A percentile compares a stretch with the other conserved stretches of the same genome.
Evolutionary conservation across 2,113 vertebrate species (phyloP).

Genomic region (Proterorhinus semilunaris): DNA sequence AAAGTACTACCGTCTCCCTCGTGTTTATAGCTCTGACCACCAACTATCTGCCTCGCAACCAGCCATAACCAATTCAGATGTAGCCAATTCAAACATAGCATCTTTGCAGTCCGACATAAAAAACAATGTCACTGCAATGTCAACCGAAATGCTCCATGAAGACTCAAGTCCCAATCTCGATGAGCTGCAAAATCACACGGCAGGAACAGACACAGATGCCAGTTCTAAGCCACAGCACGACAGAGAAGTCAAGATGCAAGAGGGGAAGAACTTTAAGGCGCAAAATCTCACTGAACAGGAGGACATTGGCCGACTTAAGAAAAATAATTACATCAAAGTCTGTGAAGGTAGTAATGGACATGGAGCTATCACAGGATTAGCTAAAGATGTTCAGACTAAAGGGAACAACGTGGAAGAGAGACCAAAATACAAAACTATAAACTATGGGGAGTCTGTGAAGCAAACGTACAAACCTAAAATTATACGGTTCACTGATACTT

Average conservation of each 20-base stretch:
- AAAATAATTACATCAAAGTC: neutral
- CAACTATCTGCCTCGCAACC: slow-evolving; percentile 7
- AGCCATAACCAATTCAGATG: neutral
- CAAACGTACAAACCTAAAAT: slow-evolving; percentile 79
- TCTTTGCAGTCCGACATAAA: neutral
- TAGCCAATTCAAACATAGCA: neutral
- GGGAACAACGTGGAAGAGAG: neutral
- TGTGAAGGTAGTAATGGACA: slow-evolving; percentile 11
- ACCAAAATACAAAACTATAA: slow-evolving; percentile 86
- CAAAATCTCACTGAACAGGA: slow-evolving; percentile 6
- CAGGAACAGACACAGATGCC: neutral
- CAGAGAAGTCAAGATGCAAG: neutral
- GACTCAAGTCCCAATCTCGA: neutral
- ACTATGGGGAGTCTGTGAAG: slow-evolving; percentile 80
- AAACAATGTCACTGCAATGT: neutral
- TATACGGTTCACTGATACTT: slow-evolving; percentile 82
- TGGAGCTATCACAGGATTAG: neutral
- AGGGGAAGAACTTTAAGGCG: neutral
- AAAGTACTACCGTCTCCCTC: slow-evolving; percentile 46
- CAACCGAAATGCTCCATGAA: slow-evolving; percentile 2
- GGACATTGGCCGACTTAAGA: neutral
- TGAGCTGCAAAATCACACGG: neutral
- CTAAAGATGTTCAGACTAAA: slow-evolving; percentile 18
- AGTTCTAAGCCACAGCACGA: slow-evolving; percentile 7
- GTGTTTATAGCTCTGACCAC: slow-evolving; percentile 14